A percentile compares a stretch with the other conserved stretches of the same genome.
These are phyloP conservation scores for Busseola fusca DNA, from an alignment of 2,888 invertebrate species.

Conservation along the genomic window DNA sequence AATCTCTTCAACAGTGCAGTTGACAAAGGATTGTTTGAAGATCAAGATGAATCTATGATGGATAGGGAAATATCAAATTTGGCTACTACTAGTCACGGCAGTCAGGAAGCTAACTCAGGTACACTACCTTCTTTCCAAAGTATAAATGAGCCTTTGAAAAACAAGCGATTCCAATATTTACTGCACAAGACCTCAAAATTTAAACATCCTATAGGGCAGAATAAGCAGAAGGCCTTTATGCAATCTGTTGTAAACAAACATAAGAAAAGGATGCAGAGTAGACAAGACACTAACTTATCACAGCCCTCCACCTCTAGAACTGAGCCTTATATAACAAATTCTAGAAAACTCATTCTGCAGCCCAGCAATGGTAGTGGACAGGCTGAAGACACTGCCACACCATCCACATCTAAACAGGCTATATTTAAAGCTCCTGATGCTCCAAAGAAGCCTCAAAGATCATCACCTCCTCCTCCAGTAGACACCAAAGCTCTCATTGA, in stretches of 20 bases:
- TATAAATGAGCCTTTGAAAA: constrained; percentile 85
- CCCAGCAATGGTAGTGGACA: constrained; percentile 77
- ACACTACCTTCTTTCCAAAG: constrained; percentile 84
- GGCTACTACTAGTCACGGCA: constrained; percentile 85
- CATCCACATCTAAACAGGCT: constrained; percentile 82
- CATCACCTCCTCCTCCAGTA: constrained; percentile 80
- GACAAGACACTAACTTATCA: constrained; percentile 75
- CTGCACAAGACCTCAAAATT: constrained; percentile 87
- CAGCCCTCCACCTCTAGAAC: constrained; percentile 85
- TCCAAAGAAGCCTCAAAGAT: constrained; percentile 80
- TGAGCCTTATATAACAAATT: constrained; percentile 80
- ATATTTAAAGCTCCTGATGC: constrained; percentile 79
- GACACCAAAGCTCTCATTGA: constrained; percentile 95
- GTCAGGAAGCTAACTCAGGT: constrained; percentile 79
- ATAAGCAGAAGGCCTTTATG: constrained; percentile 87
- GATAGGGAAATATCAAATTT: constrained; percentile 86
- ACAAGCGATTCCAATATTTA: constrained; percentile 86
- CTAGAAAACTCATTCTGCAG: constrained; percentile 78
- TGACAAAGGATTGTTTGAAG: constrained; percentile 85
- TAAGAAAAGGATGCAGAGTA: constrained; percentile 83
- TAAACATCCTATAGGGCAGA: constrained; percentile 85
- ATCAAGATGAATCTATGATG: constrained; percentile 85
- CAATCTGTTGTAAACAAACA: constrained; percentile 87
- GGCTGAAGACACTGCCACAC: constrained; percentile 75
- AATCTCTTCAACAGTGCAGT: constrained; percentile 86